These are phyloP conservation scores for Nibea albiflora DNA, from an alignment of 2,113 vertebrate genomes.

Conservation along the genomic window DNA sequence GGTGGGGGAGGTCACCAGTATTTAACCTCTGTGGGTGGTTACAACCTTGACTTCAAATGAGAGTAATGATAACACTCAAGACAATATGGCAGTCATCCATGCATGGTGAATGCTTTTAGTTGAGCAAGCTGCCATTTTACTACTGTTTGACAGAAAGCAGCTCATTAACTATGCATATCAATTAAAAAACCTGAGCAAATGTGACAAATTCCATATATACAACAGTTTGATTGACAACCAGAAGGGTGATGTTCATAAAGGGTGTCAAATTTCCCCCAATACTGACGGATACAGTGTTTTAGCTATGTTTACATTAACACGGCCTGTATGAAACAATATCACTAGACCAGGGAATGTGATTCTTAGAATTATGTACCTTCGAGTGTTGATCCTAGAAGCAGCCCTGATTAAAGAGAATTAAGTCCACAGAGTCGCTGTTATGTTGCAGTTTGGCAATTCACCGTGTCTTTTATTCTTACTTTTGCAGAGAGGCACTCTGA, in stretches of 20 bases:
- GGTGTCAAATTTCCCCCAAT: slow-evolving; percentile 19
- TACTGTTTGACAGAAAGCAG: slow-evolving; percentile 55
- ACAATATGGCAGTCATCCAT: slow-evolving; percentile 65
- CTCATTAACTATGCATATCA: slow-evolving; percentile 71
- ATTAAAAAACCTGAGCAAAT: slow-evolving; percentile 57
- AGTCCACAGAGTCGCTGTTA: slow-evolving; percentile 14
- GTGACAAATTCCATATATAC: slow-evolving; percentile 25
- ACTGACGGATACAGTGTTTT: slow-evolving; percentile 35
- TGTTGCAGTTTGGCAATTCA: slow-evolving; percentile 50
- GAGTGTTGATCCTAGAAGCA: slow-evolving; percentile 39
- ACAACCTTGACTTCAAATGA: slow-evolving; percentile 43
- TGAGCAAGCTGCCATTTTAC: slow-evolving; percentile 62
- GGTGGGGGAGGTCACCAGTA: slow-evolving; percentile 7
- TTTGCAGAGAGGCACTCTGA: slow-evolving; percentile 53
- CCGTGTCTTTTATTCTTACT: slow-evolving; percentile 39
- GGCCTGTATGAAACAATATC: slow-evolving; percentile 5
- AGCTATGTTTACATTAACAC: slow-evolving; percentile 27
- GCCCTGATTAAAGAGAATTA: slow-evolving; percentile 34
- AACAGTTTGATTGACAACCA: slow-evolving; percentile 60
- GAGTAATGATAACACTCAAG: slow-evolving; percentile 48
- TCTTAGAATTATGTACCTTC: not conserved
- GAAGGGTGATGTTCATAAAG: slow-evolving; percentile 40
- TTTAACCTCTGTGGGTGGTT: slow-evolving; percentile 22
- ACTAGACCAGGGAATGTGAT: slow-evolving; percentile 15
- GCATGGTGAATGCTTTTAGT: slow-evolving; percentile 49